Base-by-base conservation (phyloP, 2,888 invertebrate genomes). In the Sepiola atlantica region DNA sequence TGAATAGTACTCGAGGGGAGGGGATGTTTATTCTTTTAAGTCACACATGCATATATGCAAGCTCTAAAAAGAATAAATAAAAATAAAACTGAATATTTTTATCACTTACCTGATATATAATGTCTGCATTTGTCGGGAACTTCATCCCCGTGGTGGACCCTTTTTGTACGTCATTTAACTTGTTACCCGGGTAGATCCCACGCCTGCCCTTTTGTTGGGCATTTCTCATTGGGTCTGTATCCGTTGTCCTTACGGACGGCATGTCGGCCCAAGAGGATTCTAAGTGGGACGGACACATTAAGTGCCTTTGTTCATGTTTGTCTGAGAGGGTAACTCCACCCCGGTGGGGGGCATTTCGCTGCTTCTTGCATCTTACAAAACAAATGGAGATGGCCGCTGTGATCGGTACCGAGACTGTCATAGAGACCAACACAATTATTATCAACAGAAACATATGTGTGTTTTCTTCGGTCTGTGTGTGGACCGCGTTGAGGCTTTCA, bases 401-500 rank as follows among this genome's bases (percentile, higher is more conserved):
- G 77, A 77, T 77, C 77, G 77, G 77, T 77, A 77, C 77, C 16
- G 77, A 77, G n/a, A 77, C 77, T 77, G 77, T 77, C 77, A 77
- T 77, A 77, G 77, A 77, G 32, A 77, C 77, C 77, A 77, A 77
- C 77, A 77, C 77, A 18, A 77, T 77, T 16, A 77, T 77, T n/a
- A 77, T 77, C 32, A 77, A 12, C 77, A 77, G n/a, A 18, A 77
- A 77, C 77, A 77, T 77, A n/a, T 77, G 77, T 14, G 77, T 77
- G 77, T 77, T 77, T 77, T 77, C 77, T 32, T 77, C 77, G 16
- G 77, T 32, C 77, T 77, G 77, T 77, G 77, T 77, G 77, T 77
- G 77, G 77, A 77, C 77, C 4, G 32, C 77, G 32, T 77, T 77
- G 77, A 77, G 77, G n/a, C 32, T 77, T 18, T 77, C n/a, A 14